These are phyloP conservation scores for Eulemur mongoz DNA, from an alignment of 2,797 vertebrate species.

Conservation along the genomic window DNA sequence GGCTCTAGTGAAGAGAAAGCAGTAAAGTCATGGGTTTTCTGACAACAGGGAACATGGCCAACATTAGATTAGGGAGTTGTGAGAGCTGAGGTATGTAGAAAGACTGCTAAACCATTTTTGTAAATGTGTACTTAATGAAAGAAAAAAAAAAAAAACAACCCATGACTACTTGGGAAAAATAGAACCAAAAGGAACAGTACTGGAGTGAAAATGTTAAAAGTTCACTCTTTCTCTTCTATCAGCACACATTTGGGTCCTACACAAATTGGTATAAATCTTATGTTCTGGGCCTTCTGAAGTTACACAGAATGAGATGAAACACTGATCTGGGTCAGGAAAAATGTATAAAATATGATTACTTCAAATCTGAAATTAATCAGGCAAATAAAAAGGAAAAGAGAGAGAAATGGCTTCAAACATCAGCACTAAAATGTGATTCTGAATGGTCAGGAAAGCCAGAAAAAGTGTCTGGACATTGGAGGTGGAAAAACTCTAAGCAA, in stretches of 20 bases:
- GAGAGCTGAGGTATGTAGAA: not conserved
- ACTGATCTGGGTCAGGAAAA: not conserved
- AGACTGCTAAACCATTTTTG: not conserved
- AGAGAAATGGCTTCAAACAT: not conserved
- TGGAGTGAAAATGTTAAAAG: not conserved
- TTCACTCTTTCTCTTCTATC: not conserved
- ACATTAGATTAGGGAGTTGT: not conserved
- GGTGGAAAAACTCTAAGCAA: conserved; percentile 51
- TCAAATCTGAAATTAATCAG: not conserved
- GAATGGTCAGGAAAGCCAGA: conserved; percentile 17
- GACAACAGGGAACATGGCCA: not conserved
- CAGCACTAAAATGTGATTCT: not conserved
- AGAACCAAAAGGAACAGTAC: not conserved
- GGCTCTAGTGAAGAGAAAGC: not conserved
- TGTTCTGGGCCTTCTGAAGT: not conserved
- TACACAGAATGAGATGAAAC: not conserved
- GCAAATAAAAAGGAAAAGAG: conserved; percentile 21
- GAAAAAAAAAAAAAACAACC: not conserved
- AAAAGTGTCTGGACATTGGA: not conserved
- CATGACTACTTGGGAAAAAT: not conserved
- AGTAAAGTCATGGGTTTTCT: not conserved
- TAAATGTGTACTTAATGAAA: not conserved
- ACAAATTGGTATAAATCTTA: not conserved
- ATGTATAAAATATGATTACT: not conserved
- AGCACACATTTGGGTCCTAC: not conserved